Evolutionary conservation across 2,113 vertebrate genomes (phyloP).

Genomic region (Zapus hudsonius): DNA sequence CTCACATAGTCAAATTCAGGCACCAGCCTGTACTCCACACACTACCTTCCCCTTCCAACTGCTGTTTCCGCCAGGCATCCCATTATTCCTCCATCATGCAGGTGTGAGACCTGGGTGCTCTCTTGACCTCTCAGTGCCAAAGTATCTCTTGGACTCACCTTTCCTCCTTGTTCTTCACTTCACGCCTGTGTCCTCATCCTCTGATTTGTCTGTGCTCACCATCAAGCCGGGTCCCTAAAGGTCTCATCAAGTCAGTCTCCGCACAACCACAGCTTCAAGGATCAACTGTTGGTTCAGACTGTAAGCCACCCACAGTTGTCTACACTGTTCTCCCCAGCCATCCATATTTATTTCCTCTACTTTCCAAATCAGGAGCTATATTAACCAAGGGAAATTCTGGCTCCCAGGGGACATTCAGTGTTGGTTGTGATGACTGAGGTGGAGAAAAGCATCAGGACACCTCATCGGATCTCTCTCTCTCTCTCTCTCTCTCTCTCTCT

Average conservation of each 20-base stretch:
- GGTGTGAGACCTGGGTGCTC: neutral
- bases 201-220: neutral
- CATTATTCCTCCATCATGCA: neutral
- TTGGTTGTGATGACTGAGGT: neutral
- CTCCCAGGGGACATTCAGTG: neutral
- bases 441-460: neutral
- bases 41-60: neutral
- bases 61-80: neutral
- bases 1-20: neutral
- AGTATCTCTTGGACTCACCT: neutral
- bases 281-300: neutral
- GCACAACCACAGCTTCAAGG: neutral
- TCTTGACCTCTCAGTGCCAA: neutral
- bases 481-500: too few species aligned
- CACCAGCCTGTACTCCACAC: neutral
- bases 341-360: neutral
- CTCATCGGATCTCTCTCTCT: too few species aligned
- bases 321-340: neutral
- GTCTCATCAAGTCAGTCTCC: constrained; percentile 18
- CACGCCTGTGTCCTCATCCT: neutral
- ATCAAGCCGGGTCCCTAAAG: neutral
- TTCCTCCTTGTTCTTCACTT: neutral
- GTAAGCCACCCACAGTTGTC: neutral
- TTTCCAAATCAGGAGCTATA: constrained; percentile 2
- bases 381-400: neutral